A percentile compares a stretch with the other conserved stretches of the same genome.
phyloP scores from a whole-genome alignment of 2,113 vertebrate species.

The Rhea pennata region DNA sequence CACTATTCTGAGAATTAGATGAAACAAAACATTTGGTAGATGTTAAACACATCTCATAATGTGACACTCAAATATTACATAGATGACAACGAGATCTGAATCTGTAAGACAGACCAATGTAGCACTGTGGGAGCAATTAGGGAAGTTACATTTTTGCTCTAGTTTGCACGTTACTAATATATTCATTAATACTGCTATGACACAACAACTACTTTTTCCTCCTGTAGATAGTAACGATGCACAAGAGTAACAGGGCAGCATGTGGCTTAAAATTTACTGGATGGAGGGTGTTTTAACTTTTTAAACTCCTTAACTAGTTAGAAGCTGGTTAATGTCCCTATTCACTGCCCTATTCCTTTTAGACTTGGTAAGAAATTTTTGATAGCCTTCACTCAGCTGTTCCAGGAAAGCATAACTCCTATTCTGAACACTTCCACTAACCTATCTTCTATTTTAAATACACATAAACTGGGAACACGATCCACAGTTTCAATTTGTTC shows the following conservation, averaged over 20 bases:
- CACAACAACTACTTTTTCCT: neutral
- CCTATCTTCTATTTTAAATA: neutral
- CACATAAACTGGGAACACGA: neutral
- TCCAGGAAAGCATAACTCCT: too few species aligned
- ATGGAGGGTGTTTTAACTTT: neutral
- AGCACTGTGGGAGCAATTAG: neutral
- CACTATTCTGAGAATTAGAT: neutral
- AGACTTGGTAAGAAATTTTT: too few species aligned
- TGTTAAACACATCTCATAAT: neutral
- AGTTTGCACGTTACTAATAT: neutral
- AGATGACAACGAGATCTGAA: neutral
- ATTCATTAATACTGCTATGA: neutral
- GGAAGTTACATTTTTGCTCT: neutral
- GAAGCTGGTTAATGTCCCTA: neutral
- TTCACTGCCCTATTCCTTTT: neutral
- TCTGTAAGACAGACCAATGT: neutral
- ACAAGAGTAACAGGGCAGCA: neutral
- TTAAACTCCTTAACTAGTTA: too few species aligned
- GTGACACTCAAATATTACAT: too few species aligned
- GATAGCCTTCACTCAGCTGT: too few species aligned
- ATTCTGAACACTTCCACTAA: too few species aligned
- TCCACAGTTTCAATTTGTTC: neutral
- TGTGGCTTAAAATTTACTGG: neutral
- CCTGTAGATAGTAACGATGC: neutral
- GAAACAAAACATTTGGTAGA: neutral